Evolutionary conservation across 92 coral and sea anemone species (phyloP).

Genomic region (Parazoanthus atlanticus): DNA sequence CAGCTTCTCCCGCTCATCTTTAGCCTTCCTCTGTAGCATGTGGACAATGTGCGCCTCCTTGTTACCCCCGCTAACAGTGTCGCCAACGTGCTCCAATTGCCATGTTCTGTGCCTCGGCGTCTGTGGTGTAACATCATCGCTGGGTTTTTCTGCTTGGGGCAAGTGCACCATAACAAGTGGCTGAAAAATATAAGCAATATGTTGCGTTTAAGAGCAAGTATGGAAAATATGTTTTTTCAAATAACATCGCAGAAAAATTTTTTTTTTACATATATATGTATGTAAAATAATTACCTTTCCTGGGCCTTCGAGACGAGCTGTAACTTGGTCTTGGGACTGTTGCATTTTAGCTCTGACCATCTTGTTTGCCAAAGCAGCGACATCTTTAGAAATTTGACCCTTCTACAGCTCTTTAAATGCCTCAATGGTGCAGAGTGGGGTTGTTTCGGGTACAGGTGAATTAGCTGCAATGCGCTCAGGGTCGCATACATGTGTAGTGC

Average conservation of each 20-base stretch:
- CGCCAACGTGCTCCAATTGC: too few species aligned
- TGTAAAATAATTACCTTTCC: neutral
- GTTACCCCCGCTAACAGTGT: too few species aligned
- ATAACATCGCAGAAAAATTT: neutral
- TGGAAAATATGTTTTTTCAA: neutral
- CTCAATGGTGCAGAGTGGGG: neutral
- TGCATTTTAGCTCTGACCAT: neutral
- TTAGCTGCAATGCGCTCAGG: neutral
- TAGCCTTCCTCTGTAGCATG: conserved; percentile 29
- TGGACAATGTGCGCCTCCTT: conserved; percentile 36
- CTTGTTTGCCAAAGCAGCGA: neutral
- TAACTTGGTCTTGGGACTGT: neutral
- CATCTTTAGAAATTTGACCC: neutral
- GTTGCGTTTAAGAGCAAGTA: too few species aligned
- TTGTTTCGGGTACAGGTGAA: neutral
- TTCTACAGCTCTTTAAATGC: neutral
- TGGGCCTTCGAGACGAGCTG: neutral
- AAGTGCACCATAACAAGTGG: too few species aligned
- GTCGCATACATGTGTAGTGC: too few species aligned
- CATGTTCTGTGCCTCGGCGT: too few species aligned
- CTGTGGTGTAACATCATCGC: too few species aligned
- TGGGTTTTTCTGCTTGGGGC: too few species aligned
- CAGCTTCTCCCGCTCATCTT: conserved; percentile 35
- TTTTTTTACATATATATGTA: too few species aligned
- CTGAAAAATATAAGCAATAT: too few species aligned